Evolutionary conservation across 1,140 invertebrate species (phyloP).

Genomic region (Rhopalosiphum maidis): DNA sequence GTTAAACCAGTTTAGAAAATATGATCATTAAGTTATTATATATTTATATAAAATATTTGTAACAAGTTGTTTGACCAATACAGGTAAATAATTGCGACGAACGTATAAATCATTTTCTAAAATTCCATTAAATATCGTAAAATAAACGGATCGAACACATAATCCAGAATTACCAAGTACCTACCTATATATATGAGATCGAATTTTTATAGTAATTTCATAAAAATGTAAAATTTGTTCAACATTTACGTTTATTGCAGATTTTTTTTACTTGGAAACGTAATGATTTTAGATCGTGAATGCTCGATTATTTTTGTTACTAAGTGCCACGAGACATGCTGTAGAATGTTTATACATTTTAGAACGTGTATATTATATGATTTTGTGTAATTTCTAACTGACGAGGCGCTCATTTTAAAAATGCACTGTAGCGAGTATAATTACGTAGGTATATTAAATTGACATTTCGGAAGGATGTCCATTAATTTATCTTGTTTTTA

Average conservation of each 20-base stretch:
- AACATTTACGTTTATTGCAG: neutral
- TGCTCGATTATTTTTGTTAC: neutral
- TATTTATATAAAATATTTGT: neutral
- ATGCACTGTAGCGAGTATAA: neutral
- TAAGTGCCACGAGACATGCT: neutral
- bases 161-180: neutral
- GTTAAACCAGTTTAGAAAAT: constrained; percentile 4
- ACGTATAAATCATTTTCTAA: constrained; percentile 4
- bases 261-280: neutral
- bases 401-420: neutral
- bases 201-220: neutral
- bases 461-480: constrained; percentile 25
- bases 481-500: neutral
- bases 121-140: neutral
- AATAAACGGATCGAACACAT: neutral
- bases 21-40: constrained; percentile 14
- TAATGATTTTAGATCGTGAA: neutral
- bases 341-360: neutral
- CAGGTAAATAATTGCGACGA: neutral
- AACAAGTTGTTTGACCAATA: constrained; percentile 1
- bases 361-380: neutral
- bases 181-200: neutral
- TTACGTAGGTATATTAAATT: neutral
- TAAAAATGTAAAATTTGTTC: neutral
- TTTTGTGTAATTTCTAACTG: neutral